Percentiles rank a stretch among this genome's conserved stretches.
Conservation (phyloP, 1,140 invertebrate species). For the Ephestia elutella region DNA sequence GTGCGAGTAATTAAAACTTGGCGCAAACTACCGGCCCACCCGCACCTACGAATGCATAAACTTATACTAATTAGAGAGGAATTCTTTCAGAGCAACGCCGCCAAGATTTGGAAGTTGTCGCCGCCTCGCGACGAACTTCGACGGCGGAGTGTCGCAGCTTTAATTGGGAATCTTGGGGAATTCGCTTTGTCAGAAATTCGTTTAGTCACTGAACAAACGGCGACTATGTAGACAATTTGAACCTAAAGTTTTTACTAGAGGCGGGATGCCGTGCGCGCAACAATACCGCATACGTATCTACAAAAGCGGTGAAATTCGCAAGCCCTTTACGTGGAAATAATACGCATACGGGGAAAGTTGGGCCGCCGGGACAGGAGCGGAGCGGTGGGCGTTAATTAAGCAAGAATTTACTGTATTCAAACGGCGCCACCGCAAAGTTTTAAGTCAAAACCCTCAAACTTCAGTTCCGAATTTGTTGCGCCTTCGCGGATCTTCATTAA, state of each 20-base stretch:
- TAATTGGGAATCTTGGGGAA: slow-evolving; percentile 68
- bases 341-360: slow-evolving; percentile 24
- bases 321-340: slow-evolving; percentile 34
- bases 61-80: slow-evolving; percentile 63
- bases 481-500: slow-evolving; percentile 61
- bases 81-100: slow-evolving; percentile 54
- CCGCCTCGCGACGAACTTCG: slow-evolving; percentile 37
- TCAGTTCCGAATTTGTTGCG: slow-evolving; percentile 53
- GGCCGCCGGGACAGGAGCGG: not conserved
- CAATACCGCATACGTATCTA: not conserved
- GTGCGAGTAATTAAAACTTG: slow-evolving; percentile 64
- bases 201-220: slow-evolving; percentile 42
- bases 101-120: slow-evolving; percentile 56
- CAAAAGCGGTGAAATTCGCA: slow-evolving; percentile 3
- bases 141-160: slow-evolving; percentile 53
- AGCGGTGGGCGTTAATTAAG: slow-evolving; percentile 51
- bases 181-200: slow-evolving; percentile 59
- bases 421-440: slow-evolving; percentile 43
- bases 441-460: slow-evolving; percentile 49
- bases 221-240: slow-evolving; percentile 34
- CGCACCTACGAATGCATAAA: slow-evolving; percentile 57
- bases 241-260: slow-evolving; percentile 21
- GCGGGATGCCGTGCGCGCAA: slow-evolving; percentile 6
- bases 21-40: slow-evolving; percentile 28
- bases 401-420: slow-evolving; percentile 58